phyloP scores from a whole-genome alignment of 2,113 vertebrate genomes.

The Microcebus jonahi region DNA sequence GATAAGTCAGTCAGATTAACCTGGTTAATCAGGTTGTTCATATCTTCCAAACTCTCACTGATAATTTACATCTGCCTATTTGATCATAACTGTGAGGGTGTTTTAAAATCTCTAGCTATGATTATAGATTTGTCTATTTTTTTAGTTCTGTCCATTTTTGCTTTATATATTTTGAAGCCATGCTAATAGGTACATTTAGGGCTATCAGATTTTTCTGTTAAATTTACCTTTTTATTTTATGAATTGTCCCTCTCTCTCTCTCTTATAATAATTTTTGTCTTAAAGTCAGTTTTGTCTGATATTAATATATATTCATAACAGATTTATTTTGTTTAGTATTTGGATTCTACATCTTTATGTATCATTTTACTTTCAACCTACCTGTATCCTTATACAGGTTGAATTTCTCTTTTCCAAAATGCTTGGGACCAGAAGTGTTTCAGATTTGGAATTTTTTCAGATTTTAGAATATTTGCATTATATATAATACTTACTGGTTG shows the following conservation, averaged over 20 bases:
- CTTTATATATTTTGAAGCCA: not conserved
- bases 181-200: not conserved
- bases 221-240: not conserved
- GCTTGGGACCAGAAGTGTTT: not conserved
- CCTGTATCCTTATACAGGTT: not conserved
- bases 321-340: not conserved
- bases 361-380: constrained; percentile 7
- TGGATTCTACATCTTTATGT: not conserved
- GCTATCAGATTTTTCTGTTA: not conserved
- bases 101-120: constrained; percentile 12
- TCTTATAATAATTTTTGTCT: not conserved
- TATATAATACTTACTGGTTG: not conserved
- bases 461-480: not conserved
- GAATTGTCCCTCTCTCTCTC: not conserved
- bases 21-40: not conserved
- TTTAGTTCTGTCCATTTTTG: not conserved
- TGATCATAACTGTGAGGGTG: not conserved
- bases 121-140: not conserved
- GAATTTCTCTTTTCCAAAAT: not conserved
- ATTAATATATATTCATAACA: not conserved
- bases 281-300: not conserved
- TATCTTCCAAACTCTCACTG: not conserved
- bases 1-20: not conserved
- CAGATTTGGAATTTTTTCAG: not conserved
- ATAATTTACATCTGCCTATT: not conserved